Evolutionary conservation across 1,140 invertebrate genomes (phyloP).

Genomic region (Anoplophora glabripennis): DNA sequence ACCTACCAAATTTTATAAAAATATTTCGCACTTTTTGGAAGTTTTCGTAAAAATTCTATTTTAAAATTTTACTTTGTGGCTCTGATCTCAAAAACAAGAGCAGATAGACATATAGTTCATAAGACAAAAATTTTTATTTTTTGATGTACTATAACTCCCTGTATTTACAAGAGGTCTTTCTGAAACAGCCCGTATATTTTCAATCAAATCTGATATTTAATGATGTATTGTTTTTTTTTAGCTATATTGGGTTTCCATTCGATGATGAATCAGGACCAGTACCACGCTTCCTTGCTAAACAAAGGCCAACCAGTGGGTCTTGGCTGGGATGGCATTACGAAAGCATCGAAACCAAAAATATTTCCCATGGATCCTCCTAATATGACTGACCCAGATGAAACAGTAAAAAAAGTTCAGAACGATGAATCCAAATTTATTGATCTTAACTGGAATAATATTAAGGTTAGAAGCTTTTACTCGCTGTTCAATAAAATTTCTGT

Average conservation of each 20-base stretch:
- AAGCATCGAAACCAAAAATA: conserved; percentile 87
- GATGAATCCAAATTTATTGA: conserved; percentile 85
- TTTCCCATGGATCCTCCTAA: conserved; percentile 92
- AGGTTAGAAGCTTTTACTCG: conserved; percentile 56
- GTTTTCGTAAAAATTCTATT: no score
- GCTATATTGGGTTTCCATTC: conserved; percentile 99
- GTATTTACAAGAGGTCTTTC: no score
- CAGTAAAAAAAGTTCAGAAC: conserved; percentile 81
- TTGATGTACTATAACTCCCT: no score
- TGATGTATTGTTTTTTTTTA: conserved; percentile 50
- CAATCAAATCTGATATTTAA: not conserved
- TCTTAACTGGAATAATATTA: conserved; percentile 97
- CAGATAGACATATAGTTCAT: no score
- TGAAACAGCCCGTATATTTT: no score
- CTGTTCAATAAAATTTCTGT: conserved; percentile 4
- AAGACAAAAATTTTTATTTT: no score
- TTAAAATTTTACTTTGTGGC: no score
- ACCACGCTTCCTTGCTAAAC: conserved; percentile 91
- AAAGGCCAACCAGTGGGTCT: conserved; percentile 84
- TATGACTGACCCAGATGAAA: conserved; percentile 87
- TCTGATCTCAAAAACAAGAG: no score
- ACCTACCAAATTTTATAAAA: no score
- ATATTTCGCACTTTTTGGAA: no score
- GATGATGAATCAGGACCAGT: conserved; percentile 99
- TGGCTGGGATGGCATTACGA: conserved; percentile 91